These are phyloP conservation scores for Drosophila malerkotliana DNA, from an alignment of 1,140 invertebrate species.

Conservation along the genomic window DNA sequence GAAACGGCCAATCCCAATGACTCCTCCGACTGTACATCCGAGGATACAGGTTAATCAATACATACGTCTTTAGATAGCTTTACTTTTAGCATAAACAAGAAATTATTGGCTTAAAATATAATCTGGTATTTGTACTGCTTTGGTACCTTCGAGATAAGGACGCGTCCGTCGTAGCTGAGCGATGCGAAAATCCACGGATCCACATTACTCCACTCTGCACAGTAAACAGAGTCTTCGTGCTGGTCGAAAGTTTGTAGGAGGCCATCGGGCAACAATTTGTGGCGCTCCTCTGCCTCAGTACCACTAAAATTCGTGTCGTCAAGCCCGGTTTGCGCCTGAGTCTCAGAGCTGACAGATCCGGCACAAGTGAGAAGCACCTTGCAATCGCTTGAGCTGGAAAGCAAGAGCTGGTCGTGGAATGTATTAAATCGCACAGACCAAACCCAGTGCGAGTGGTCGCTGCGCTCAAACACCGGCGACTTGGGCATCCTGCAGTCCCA, in stretches of 20 bases:
- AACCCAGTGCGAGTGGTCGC: constrained; percentile 98
- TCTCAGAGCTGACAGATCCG: constrained; percentile 94
- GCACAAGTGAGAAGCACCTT: constrained; percentile 94
- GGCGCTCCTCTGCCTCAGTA: constrained; percentile 86
- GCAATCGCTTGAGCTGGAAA: constrained; percentile 97
- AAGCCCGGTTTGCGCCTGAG: constrained; percentile 13
- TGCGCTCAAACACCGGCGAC: constrained; percentile 91
- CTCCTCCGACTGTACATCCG: constrained; percentile 82
- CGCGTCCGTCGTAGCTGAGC: constrained; percentile 96
- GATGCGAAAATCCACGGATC: constrained; percentile 99
- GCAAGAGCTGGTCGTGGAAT: constrained; percentile 98
- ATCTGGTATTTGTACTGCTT: constrained; percentile 96
- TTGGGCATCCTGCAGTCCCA: constrained; percentile 96
- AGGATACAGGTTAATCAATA: constrained; percentile 68
- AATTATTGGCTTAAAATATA: constrained; percentile 85
- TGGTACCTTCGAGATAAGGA: constrained; percentile 96
- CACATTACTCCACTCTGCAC: constrained; percentile 97
- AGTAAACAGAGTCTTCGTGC: constrained; percentile 99
- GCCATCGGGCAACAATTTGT: constrained; percentile 84
- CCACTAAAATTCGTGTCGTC: constrained; percentile 23
- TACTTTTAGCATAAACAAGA: constrained; percentile 7
- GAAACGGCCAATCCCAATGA: constrained; percentile 82
- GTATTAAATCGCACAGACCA: constrained; percentile 97
- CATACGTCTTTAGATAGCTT: constrained; percentile 4
- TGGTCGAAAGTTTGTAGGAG: constrained; percentile 94